These are phyloP conservation scores for Subacronicta megacephala DNA, from an alignment of 2,888 invertebrate genomes.

Conservation along the genomic window DNA sequence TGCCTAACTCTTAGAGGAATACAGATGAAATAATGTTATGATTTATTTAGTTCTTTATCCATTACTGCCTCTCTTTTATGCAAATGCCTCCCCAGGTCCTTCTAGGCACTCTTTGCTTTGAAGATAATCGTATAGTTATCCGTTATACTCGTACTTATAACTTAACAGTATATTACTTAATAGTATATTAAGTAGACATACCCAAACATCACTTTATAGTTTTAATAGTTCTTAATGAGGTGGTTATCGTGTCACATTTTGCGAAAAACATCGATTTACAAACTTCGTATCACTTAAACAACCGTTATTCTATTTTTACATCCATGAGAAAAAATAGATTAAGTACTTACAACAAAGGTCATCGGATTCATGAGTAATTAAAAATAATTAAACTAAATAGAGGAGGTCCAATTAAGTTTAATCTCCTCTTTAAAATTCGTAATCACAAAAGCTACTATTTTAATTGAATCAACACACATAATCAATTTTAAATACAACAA, in stretches of 20 bases:
- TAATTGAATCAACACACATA: conserved; percentile 48
- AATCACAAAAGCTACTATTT: conserved; percentile 39
- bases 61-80: no score
- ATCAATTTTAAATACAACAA: conserved; percentile 52
- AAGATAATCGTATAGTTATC: no score
- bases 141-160: no score
- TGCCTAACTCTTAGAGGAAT: no score
- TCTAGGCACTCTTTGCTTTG: no score
- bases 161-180: no score
- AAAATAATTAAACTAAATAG: conserved; percentile 48
- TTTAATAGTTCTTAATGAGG: not conserved
- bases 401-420: conserved; percentile 44
- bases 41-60: no score
- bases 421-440: conserved; percentile 53
- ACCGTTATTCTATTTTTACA: conserved; percentile 13
- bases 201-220: not conserved
- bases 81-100: no score
- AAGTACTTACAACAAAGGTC: conserved; percentile 28
- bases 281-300: not conserved
- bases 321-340: conserved; percentile 37
- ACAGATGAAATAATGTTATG: no score
- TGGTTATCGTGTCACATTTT: not conserved
- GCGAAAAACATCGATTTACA: not conserved
- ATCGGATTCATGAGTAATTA: conserved; percentile 42
- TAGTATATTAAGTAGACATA: no score